Evolutionary conservation across 2,797 vertebrate species (phyloP).

Genomic region (Pogonophryne albipinna): DNA sequence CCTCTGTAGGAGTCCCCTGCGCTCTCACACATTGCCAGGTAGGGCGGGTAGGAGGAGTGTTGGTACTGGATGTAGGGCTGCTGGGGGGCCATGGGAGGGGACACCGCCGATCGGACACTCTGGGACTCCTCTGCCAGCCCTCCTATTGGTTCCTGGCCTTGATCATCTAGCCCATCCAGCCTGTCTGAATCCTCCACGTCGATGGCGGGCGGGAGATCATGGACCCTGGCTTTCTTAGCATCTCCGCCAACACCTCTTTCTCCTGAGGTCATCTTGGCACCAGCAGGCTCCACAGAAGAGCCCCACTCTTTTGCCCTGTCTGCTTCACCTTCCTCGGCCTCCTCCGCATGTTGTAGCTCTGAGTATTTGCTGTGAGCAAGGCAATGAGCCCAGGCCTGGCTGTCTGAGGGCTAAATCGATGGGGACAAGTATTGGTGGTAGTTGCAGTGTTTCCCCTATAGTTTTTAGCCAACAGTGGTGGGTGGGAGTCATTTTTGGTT

Average conservation of each 20-base stretch:
- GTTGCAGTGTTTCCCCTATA: conserved; percentile 81
- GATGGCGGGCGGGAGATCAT: conserved; percentile 74
- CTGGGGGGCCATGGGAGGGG: conserved; percentile 94
- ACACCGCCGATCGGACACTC: conserved; percentile 89
- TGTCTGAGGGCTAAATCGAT: conserved; percentile 93
- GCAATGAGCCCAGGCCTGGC: conserved; percentile 91
- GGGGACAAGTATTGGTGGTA: conserved; percentile 83
- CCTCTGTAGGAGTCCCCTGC: conserved; percentile 92
- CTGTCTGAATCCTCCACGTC: conserved; percentile 86
- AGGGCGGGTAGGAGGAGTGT: conserved; percentile 91
- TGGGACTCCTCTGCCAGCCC: conserved; percentile 92
- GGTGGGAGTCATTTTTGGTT: conserved; percentile 56
- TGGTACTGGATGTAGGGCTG: conserved; percentile 98
- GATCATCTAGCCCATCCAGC: conserved; percentile 90
- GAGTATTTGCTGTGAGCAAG: conserved; percentile 94
- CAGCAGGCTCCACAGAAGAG: conserved; percentile 78
- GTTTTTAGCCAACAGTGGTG: conserved; percentile 76
- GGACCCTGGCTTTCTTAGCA: conserved; percentile 88
- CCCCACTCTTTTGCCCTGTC: conserved; percentile 93
- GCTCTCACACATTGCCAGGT: conserved; percentile 95
- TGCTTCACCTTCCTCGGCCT: conserved; percentile 91
- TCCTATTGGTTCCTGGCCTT: conserved; percentile 85
- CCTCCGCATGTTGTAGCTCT: conserved; percentile 87
- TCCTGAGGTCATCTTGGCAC: conserved; percentile 83
- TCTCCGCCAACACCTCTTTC: conserved; percentile 72